Conservation (phyloP, 1,140 invertebrate species). For the Centruroides sculpturatus region DNA sequence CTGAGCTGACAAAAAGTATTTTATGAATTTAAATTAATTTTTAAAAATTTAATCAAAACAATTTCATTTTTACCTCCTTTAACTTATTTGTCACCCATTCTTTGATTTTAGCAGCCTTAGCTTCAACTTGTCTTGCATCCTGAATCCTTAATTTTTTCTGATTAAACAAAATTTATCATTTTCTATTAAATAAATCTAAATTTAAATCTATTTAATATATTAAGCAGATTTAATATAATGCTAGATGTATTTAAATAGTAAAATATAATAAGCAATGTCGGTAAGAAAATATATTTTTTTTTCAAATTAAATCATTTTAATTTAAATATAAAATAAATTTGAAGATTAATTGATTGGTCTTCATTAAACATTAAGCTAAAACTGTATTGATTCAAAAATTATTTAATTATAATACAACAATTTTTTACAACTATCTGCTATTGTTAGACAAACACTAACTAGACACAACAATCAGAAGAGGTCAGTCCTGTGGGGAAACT, state of each 20-base stretch:
- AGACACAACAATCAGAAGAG: not conserved
- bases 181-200: not conserved
- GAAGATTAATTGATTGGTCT: no score
- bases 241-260: no score
- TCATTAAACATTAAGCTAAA: not conserved
- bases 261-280: no score
- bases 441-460: not conserved
- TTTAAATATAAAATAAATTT: no score
- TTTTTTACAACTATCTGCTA: not conserved
- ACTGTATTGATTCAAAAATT: not conserved
- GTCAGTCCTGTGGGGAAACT: not conserved
- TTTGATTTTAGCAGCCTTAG: constrained; percentile 86
- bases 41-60: no score
- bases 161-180: not conserved
- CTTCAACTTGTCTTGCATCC: constrained; percentile 81
- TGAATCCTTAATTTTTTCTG: constrained; percentile 68
- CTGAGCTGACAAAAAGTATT: no score
- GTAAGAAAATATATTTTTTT: no score
- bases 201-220: no score
- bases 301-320: no score
- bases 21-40: no score
- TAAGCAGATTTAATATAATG: no score
- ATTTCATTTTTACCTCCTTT: constrained; percentile 24
- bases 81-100: constrained; percentile 94
- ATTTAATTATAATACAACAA: not conserved